Evolutionary conservation across 2,888 invertebrate genomes (phyloP).

Genomic region (Sarcophaga subvicina): DNA sequence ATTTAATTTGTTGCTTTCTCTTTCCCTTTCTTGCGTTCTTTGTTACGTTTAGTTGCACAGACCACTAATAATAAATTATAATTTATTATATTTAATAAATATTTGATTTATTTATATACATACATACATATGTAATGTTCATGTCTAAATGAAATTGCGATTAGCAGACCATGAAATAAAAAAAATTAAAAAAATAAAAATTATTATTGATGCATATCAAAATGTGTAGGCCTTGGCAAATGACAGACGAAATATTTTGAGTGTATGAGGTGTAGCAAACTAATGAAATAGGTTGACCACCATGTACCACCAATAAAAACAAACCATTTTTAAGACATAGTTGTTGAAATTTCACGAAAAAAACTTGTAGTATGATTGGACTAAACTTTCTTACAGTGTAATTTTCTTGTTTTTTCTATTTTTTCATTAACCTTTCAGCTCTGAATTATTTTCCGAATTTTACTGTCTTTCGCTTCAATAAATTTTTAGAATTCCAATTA

Average conservation of each 20-base stretch:
- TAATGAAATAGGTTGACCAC: too few species aligned
- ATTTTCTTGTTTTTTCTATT: too few species aligned
- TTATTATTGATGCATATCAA: conserved; percentile 6
- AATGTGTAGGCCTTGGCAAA: background rate
- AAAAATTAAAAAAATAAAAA: background rate
- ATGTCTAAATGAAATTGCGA: conserved; percentile 53
- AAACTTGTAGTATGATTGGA: too few species aligned
- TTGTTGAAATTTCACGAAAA: too few species aligned
- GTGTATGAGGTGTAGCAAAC: background rate
- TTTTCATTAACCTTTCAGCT: too few species aligned
- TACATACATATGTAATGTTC: conserved; percentile 20
- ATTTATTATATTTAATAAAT: conserved; percentile 66
- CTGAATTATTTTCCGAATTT: too few species aligned
- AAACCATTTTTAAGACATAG: too few species aligned
- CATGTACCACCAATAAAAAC: too few species aligned
- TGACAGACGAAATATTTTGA: background rate
- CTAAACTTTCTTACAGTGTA: too few species aligned
- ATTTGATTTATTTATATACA: conserved; percentile 59
- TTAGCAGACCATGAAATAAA: conserved; percentile 59
- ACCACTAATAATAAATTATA: conserved; percentile 52
- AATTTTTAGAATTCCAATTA: too few species aligned
- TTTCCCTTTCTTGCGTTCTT: background rate
- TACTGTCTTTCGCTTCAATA: too few species aligned
- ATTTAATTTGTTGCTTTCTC: background rate
- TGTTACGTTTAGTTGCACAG: conserved; percentile 31